phyloP scores from a whole-genome alignment of 30 jellyfish, hydroid and myxozoan genomes.

The Sanderia malayensis region DNA sequence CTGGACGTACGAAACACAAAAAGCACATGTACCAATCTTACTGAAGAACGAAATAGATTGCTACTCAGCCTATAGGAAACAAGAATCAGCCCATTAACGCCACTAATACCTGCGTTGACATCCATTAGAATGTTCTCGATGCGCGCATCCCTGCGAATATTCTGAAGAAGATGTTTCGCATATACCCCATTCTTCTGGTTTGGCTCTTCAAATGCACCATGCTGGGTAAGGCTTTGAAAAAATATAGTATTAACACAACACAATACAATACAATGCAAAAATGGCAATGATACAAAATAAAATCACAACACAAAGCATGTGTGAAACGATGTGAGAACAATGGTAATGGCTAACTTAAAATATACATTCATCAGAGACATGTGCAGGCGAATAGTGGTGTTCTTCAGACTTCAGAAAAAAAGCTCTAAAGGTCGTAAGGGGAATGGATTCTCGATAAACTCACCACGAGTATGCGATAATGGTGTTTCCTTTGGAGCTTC shows the following conservation, averaged over 20 bases:
- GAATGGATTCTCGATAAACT: neutral
- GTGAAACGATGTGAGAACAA: neutral
- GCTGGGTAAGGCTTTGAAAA: constrained; percentile 41
- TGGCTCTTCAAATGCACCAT: constrained; percentile 66
- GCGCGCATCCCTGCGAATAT: constrained; percentile 58
- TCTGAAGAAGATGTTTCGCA: constrained; percentile 54
- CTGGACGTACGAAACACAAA: no score
- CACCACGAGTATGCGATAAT: constrained; percentile 85
- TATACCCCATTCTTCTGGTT: constrained; percentile 74
- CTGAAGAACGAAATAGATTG: neutral
- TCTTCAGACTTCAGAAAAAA: neutral
- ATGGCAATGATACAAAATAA: no score
- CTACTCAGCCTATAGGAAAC: no score
- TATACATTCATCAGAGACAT: neutral
- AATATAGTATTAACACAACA: no score
- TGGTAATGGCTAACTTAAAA: neutral
- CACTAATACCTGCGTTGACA: constrained; percentile 81
- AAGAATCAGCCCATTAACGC: no score
- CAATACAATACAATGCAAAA: no score
- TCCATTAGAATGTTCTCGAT: constrained; percentile 83
- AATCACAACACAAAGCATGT: neutral
- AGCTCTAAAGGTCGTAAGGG: no score
- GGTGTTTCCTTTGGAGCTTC: constrained; percentile 70
- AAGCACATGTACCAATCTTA: no score
- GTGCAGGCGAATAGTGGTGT: neutral